A percentile compares a stretch with the other conserved stretches of the same genome.
These are phyloP conservation scores for Danaus melanippus DNA, from an alignment of 1,140 invertebrate species.

Conservation along the genomic window DNA sequence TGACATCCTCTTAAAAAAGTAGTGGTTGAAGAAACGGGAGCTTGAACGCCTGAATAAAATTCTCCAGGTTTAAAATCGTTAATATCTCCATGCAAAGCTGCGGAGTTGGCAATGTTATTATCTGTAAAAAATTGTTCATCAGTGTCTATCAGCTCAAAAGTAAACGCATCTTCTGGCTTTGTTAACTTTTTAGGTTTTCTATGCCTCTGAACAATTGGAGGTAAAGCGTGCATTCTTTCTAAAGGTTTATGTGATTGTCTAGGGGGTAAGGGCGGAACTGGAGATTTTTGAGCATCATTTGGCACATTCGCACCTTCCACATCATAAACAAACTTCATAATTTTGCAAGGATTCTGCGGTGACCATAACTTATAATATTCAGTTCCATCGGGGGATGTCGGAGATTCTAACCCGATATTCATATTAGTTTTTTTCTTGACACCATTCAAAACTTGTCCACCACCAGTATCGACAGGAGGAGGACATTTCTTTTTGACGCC, in stretches of 20 bases:
- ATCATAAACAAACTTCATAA: constrained; percentile 72
- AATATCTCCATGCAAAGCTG: constrained; percentile 47
- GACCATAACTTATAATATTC: constrained; percentile 77
- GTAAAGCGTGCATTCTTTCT: constrained; percentile 75
- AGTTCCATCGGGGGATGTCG: constrained; percentile 67
- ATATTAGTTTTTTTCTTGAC: constrained; percentile 67
- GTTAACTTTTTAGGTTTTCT: constrained; percentile 73
- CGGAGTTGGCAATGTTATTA: constrained; percentile 59
- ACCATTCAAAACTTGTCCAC: constrained; percentile 54
- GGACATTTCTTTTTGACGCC: constrained; percentile 71
- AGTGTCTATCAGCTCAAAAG: constrained; percentile 84
- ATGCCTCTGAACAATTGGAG: constrained; percentile 73
- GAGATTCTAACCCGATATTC: constrained; percentile 65
- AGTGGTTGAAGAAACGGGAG: constrained; percentile 48
- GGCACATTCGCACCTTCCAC: constrained; percentile 69
- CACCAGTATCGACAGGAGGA: constrained; percentile 63
- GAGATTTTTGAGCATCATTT: constrained; percentile 62
- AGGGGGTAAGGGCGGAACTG: constrained; percentile 64
- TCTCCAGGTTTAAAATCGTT: constrained; percentile 67
- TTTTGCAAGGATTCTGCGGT: constrained; percentile 72
- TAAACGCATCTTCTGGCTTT: constrained; percentile 81
- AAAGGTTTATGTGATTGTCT: constrained; percentile 75
- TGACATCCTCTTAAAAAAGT: constrained; percentile 55
- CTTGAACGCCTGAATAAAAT: constrained; percentile 59
- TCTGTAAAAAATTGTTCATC: constrained; percentile 75